A percentile compares a stretch with the other conserved stretches of the same genome.
Conservation (phyloP, 1,140 invertebrate species). For the Chironomus striatipennis region DNA sequence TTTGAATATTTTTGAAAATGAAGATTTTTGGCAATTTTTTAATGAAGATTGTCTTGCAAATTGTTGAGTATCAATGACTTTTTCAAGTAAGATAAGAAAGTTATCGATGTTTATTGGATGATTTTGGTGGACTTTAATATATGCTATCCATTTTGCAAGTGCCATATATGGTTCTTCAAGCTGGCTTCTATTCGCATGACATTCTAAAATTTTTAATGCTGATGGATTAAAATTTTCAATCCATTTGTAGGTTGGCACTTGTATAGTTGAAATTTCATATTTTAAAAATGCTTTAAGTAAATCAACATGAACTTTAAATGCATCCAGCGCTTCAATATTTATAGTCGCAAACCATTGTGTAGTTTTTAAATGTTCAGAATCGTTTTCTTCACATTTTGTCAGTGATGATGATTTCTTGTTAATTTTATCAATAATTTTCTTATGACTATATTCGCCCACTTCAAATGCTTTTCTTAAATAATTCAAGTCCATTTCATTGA, state of each 20-base stretch:
- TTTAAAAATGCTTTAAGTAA: conserved; percentile 72
- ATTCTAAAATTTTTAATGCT: conserved; percentile 75
- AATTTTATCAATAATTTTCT: conserved; percentile 55
- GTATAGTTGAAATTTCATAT: conserved; percentile 71
- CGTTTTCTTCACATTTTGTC: conserved; percentile 79
- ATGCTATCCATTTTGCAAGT: conserved; percentile 68
- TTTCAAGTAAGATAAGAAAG: conserved; percentile 57
- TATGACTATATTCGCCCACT: conserved; percentile 64
- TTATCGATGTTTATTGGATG: conserved; percentile 66
- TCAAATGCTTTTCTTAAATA: conserved; percentile 86
- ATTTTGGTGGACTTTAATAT: conserved; percentile 59
- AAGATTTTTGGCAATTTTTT: background rate
- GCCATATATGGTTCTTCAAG: conserved; percentile 55
- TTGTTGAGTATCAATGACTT: conserved; percentile 47
- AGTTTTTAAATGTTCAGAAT: conserved; percentile 83
- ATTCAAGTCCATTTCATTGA: no score
- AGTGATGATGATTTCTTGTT: conserved; percentile 78
- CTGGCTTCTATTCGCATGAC: conserved; percentile 82
- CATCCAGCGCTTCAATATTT: conserved; percentile 69
- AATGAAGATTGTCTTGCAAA: background rate
- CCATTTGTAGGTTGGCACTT: conserved; percentile 76
- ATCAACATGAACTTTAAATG: conserved; percentile 77
- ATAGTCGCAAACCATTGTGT: conserved; percentile 85
- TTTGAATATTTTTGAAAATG: background rate
- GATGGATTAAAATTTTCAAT: conserved; percentile 70